Percentiles rank a stretch among this genome's conserved stretches.
Conservation (phyloP, 2,888 invertebrate genomes). For the Lycophotia porphyrea region DNA sequence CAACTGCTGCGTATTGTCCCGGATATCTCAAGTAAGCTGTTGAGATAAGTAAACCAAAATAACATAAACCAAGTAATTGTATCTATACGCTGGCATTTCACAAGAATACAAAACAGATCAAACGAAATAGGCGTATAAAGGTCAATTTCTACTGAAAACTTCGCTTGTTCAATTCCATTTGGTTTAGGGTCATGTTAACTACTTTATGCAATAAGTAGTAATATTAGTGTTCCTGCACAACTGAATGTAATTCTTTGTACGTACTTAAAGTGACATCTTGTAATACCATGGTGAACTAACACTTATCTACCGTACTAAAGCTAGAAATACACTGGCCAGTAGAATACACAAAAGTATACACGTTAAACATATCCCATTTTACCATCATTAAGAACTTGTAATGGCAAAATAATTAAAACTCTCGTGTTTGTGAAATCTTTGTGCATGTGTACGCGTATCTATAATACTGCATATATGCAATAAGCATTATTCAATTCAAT, state of each 20-base stretch:
- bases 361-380: background rate
- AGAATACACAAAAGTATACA: background rate
- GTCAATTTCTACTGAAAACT: background rate
- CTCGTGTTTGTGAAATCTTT: background rate
- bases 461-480: slow-evolving; percentile 35
- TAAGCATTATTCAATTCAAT: background rate
- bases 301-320: background rate
- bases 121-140: background rate
- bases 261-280: background rate
- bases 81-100: background rate
- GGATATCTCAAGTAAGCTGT: background rate
- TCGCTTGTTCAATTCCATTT: background rate
- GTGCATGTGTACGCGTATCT: background rate
- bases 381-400: background rate
- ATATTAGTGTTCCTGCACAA: slow-evolving; percentile 4
- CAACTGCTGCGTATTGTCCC: background rate
- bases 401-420: background rate
- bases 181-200: background rate
- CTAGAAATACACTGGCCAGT: background rate
- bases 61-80: background rate
- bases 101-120: background rate
- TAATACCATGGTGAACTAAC: background rate
- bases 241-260: background rate
- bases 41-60: background rate
- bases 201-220: background rate